Evolutionary conservation across 2,888 invertebrate genomes (phyloP).

Genomic region (Pilophorus perplexus): DNA sequence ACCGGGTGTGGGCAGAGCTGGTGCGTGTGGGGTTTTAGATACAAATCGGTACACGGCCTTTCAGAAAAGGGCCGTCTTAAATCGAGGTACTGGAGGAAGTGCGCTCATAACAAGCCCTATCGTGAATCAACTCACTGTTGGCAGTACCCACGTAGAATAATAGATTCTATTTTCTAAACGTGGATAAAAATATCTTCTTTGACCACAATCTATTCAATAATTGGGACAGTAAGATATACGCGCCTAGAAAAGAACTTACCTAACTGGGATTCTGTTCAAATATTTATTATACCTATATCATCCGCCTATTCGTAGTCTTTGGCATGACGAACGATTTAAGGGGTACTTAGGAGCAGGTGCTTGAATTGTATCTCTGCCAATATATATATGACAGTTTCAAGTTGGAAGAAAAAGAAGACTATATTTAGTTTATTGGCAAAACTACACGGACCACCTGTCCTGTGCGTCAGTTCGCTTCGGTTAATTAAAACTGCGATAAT

Average conservation of each 20-base stretch:
- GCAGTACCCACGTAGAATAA: not conserved
- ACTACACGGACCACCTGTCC: conserved; percentile 12
- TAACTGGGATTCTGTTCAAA: too few relatives aligned
- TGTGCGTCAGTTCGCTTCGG: not conserved
- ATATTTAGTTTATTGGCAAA: conserved; percentile 12
- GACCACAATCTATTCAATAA: too few relatives aligned
- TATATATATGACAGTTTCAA: not conserved
- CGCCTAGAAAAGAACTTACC: too few relatives aligned
- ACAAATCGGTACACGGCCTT: conserved; percentile 26
- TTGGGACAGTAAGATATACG: too few relatives aligned
- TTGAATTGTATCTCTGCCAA: conserved; percentile 14
- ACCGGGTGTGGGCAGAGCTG: conserved; percentile 7
- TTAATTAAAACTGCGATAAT: too few relatives aligned
- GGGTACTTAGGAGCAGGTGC: conserved; percentile 24
- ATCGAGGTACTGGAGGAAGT: not conserved
- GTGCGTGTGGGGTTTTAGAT: conserved; percentile 17
- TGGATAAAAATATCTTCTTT: too few relatives aligned
- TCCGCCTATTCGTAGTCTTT: not conserved
- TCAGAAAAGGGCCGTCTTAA: conserved; percentile 10
- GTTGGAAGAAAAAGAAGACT: not conserved
- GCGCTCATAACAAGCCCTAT: conserved; percentile 2
- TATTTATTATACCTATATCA: not conserved
- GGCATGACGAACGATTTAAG: too few relatives aligned
- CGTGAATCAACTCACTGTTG: not conserved
- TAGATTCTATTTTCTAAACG: too few relatives aligned